These are phyloP conservation scores for Eurois occulta DNA, from an alignment of 2,888 invertebrate species.

Conservation along the genomic window DNA sequence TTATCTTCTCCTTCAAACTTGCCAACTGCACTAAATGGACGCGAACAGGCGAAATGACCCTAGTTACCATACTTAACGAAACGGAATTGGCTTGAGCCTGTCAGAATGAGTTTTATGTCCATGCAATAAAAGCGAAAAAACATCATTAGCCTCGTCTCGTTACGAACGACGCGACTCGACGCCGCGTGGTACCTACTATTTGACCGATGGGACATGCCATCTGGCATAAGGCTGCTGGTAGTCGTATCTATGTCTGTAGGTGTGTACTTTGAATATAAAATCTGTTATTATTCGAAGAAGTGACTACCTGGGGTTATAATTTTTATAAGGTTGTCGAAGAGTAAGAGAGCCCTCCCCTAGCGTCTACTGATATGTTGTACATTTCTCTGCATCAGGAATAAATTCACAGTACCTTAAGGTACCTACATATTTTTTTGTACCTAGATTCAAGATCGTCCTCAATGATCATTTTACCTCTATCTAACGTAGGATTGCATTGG, in stretches of 20 bases:
- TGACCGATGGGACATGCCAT: neutral
- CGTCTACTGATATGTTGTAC: neutral
- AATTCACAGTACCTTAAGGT: too few species aligned
- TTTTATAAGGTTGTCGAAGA: neutral
- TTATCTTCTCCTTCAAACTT: too few species aligned
- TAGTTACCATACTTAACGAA: neutral
- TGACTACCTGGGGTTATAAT: neutral
- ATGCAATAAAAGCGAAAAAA: neutral
- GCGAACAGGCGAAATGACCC: too few species aligned
- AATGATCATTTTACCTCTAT: neutral
- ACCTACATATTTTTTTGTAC: neutral
- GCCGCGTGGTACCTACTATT: too few species aligned
- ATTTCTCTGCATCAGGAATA: neutral
- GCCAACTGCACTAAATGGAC: too few species aligned
- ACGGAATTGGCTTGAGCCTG: neutral
- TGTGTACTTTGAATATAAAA: neutral
- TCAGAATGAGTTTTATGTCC: neutral
- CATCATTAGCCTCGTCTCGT: neutral
- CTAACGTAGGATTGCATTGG: neutral
- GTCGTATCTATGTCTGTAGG: neutral
- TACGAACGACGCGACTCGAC: neutral
- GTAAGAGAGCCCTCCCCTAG: neutral
- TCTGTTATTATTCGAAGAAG: conserved; percentile 1
- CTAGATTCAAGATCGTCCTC: neutral
- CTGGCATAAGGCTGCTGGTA: neutral